Percentiles rank a stretch among this genome's conserved stretches.
Evolutionary conservation across 2,888 invertebrate species (phyloP).

Genomic region (Tachina lurida): DNA sequence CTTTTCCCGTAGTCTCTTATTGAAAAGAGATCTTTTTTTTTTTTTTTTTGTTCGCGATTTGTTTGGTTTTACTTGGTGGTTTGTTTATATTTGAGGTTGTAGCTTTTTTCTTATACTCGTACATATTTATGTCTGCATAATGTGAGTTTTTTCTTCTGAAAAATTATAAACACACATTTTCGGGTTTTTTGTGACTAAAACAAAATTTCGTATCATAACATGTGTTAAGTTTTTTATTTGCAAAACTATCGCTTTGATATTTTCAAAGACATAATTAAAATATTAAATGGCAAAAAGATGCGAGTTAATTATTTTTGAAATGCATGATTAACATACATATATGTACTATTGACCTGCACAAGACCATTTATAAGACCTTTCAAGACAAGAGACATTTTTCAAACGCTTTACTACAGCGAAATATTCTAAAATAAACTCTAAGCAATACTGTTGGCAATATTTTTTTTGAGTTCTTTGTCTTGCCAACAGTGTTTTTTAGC

Average conservation of each 20-base stretch:
- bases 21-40: slow-evolving; percentile 45
- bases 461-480: too few relatives aligned
- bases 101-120: slow-evolving; percentile 18
- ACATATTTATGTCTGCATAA: slow-evolving; percentile 7
- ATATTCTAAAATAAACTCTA: too few relatives aligned
- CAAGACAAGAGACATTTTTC: too few relatives aligned
- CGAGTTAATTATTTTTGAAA: background rate
- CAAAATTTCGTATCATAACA: background rate
- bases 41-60: slow-evolving; percentile 46
- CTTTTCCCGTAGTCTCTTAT: slow-evolving; percentile 59
- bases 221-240: background rate
- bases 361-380: too few relatives aligned
- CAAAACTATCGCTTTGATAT: background rate
- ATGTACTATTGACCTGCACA: too few relatives aligned
- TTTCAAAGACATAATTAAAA: background rate
- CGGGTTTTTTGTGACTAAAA: slow-evolving; percentile 6
- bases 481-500: too few relatives aligned
- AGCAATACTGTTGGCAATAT: too few relatives aligned
- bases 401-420: too few relatives aligned
- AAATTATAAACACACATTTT: slow-evolving; percentile 19
- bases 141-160: background rate
- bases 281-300: background rate
- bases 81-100: slow-evolving; percentile 69
- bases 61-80: slow-evolving; percentile 47
- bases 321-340: background rate